Evolutionary conservation across 2,888 invertebrate genomes (phyloP).

Genomic region (Metacarcinus magister): DNA sequence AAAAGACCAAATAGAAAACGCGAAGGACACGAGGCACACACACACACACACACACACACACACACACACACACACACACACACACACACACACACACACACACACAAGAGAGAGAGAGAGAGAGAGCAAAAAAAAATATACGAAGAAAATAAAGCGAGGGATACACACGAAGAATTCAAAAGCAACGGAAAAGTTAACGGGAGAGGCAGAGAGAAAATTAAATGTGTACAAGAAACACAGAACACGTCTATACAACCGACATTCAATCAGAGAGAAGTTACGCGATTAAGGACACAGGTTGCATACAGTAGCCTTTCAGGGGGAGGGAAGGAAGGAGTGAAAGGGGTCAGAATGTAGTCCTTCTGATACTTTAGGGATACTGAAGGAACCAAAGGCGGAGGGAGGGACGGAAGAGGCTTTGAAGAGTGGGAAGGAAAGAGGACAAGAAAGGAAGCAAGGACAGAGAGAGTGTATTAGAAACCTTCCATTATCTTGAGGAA

Average conservation of each 20-base stretch:
- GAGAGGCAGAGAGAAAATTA: not conserved
- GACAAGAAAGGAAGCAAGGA: not conserved
- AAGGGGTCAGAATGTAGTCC: not conserved
- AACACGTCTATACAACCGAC: not conserved
- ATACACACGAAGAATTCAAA: slow-evolving; percentile 29
- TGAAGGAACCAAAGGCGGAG: not conserved
- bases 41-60: slow-evolving; percentile 21
- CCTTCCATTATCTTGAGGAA: slow-evolving; percentile 30
- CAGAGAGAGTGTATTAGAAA: not conserved
- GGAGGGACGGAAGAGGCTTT: not conserved
- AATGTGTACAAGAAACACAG: not conserved
- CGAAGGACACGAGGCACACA: not conserved
- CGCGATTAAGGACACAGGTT: not conserved
- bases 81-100: not conserved
- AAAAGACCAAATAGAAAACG: not conserved
- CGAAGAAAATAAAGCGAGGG: not conserved
- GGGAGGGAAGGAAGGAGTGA: not conserved
- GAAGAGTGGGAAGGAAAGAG: not conserved
- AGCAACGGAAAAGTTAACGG: not conserved
- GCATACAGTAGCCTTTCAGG: not conserved
- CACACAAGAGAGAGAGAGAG: not conserved
- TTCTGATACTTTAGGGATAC: not conserved
- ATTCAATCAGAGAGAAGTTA: not conserved
- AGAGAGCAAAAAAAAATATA: not conserved
- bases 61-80: slow-evolving; percentile 55